Conservation (phyloP, 1,140 invertebrate genomes). For the Cydia fagiglandana region DNA sequence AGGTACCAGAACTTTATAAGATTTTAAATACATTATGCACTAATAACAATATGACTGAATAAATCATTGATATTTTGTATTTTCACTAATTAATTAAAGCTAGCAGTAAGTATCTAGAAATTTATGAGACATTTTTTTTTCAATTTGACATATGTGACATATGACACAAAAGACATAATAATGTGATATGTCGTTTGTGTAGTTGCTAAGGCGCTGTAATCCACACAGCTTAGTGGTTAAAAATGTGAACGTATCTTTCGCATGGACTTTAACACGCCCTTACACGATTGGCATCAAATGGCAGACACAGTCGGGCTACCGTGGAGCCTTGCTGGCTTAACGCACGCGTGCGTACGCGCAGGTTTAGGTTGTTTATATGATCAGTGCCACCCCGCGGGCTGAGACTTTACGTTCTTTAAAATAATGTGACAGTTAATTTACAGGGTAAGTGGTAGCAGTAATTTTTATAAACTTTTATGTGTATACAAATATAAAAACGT, state of each 20-base stretch:
- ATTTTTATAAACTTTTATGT: neutral
- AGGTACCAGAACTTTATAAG: too few species aligned
- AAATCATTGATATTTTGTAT: too few species aligned
- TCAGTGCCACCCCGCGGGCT: neutral
- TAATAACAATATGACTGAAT: too few species aligned
- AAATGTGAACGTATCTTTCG: neutral
- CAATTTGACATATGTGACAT: too few species aligned
- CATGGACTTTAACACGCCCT: neutral
- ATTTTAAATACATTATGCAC: too few species aligned
- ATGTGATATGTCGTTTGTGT: too few species aligned
- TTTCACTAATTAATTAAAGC: too few species aligned
- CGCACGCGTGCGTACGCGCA: neutral
- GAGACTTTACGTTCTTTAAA: neutral
- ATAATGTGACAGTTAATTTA: neutral
- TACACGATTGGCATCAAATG: neutral
- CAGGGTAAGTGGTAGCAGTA: neutral
- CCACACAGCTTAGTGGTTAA: too few species aligned
- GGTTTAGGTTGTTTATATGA: neutral
- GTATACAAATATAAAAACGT: neutral
- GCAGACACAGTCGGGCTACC: neutral
- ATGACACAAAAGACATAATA: too few species aligned
- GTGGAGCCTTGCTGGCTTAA: constrained; percentile 1
- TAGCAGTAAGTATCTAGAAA: too few species aligned
- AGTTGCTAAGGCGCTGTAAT: too few species aligned
- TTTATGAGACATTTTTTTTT: too few species aligned